Evolutionary conservation across 37 sponge, comb jelly and placozoan species (phyloP).

Genomic region (Lycopodina hypogea): DNA sequence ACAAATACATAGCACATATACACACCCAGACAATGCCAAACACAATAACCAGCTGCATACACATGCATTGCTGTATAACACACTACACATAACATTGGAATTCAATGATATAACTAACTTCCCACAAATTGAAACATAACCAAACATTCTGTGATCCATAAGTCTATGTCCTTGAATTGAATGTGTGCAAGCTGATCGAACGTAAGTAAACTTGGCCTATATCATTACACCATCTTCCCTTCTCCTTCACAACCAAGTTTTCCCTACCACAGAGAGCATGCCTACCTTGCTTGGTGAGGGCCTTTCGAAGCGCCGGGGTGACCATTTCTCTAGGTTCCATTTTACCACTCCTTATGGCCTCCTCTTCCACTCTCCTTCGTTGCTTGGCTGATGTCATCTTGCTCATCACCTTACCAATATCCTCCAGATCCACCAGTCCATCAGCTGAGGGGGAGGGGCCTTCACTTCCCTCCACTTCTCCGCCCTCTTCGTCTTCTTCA

Average conservation of each 20-base stretch:
- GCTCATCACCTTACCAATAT: constrained; percentile 71
- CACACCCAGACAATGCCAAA: no score
- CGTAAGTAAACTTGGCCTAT: no score
- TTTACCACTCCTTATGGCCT: constrained; percentile 5
- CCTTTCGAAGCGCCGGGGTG: constrained; percentile 76
- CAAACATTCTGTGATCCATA: no score
- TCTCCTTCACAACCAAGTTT: not conserved
- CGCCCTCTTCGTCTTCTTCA: constrained; percentile 51
- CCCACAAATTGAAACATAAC: no score
- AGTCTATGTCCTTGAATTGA: no score
- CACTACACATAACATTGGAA: no score
- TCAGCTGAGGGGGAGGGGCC: constrained; percentile 19
- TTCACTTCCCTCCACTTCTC: constrained; percentile 22
- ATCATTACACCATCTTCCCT: not conserved
- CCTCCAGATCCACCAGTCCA: constrained; percentile 84
- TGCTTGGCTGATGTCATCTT: constrained; percentile 31
- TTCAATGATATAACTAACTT: no score
- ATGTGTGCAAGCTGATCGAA: no score
- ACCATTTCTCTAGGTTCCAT: constrained; percentile 82
- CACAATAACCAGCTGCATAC: no score
- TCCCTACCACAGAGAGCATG: not conserved
- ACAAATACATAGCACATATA: no score
- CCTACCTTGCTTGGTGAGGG: constrained; percentile 92
- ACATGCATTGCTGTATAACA: no score
- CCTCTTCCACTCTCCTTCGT: constrained; percentile 13